Conservation (phyloP, 2,888 invertebrate species). For the Apoda limacodes region DNA sequence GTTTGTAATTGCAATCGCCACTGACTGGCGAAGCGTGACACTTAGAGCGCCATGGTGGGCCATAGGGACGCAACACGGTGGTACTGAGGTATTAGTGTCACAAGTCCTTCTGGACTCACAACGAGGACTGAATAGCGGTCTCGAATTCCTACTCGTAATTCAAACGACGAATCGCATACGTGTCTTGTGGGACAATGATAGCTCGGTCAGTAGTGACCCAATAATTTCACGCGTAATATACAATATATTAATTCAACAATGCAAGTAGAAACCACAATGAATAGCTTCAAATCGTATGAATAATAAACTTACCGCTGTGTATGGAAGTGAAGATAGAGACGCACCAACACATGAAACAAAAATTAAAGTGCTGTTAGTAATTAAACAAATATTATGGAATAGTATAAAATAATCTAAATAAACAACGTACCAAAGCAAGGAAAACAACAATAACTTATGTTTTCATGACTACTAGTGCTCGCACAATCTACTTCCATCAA, state of each 20-base stretch:
- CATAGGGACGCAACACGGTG: too few species aligned
- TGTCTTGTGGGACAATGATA: constrained; percentile 48
- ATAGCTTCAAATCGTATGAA: too few species aligned
- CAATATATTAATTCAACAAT: too few species aligned
- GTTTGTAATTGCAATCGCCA: constrained; percentile 47
- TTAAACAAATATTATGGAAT: neutral
- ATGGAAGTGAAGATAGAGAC: constrained; percentile 9
- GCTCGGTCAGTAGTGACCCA: constrained; percentile 59
- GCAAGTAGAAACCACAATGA: too few species aligned
- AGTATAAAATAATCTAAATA: neutral
- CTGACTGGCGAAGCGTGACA: constrained; percentile 30
- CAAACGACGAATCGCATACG: constrained; percentile 50
- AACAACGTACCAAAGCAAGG: constrained; percentile 43
- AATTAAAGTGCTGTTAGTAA: constrained; percentile 19
- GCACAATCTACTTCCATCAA: constrained; percentile 48
- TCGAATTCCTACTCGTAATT: constrained; percentile 67
- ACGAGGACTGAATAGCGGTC: constrained; percentile 63
- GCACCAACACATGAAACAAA: constrained; percentile 60
- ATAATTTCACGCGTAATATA: constrained; percentile 51
- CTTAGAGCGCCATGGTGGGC: too few species aligned
- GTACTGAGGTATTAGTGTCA: constrained; percentile 61
- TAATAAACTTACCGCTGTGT: constrained; percentile 60
- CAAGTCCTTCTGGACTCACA: constrained; percentile 31
- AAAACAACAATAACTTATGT: constrained; percentile 56
- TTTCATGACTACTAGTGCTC: constrained; percentile 51